A percentile compares a stretch with the other conserved stretches of the same genome.
Conservation (phyloP, 2,888 invertebrate genomes). For the Drosophila longiperda region DNA sequence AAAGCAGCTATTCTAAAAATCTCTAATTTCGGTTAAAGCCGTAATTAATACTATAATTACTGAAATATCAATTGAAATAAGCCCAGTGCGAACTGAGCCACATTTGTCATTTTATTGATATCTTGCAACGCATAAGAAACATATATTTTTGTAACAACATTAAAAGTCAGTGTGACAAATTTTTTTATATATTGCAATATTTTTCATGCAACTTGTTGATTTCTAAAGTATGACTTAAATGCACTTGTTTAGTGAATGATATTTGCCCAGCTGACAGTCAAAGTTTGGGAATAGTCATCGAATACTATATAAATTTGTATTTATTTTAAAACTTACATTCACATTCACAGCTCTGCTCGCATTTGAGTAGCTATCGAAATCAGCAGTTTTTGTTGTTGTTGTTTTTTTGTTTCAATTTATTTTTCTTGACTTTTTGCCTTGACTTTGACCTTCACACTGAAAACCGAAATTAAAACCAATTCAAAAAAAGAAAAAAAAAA, state of each 20-base stretch:
- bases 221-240: background rate
- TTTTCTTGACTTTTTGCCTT: constrained; percentile 37
- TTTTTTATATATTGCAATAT: background rate
- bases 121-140: background rate
- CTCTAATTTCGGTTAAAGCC: background rate
- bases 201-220: background rate
- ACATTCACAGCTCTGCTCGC: constrained; percentile 20
- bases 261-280: background rate
- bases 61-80: background rate
- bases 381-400: constrained; percentile 24
- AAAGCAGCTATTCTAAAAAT: too few species aligned
- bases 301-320: background rate
- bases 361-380: constrained; percentile 33
- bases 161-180: background rate
- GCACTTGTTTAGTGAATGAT: background rate
- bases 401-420: background rate
- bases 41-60: background rate
- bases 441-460: constrained; percentile 75
- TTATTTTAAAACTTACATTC: constrained; percentile 1
- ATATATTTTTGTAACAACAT: background rate
- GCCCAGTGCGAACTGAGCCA: background rate
- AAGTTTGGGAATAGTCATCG: constrained; percentile 12
- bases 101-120: background rate
- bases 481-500: constrained; percentile 39
- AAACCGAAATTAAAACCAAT: constrained; percentile 66